Conservation (phyloP, 2,113 vertebrate genomes). For the Dendropsophus ebraccatus region DNA sequence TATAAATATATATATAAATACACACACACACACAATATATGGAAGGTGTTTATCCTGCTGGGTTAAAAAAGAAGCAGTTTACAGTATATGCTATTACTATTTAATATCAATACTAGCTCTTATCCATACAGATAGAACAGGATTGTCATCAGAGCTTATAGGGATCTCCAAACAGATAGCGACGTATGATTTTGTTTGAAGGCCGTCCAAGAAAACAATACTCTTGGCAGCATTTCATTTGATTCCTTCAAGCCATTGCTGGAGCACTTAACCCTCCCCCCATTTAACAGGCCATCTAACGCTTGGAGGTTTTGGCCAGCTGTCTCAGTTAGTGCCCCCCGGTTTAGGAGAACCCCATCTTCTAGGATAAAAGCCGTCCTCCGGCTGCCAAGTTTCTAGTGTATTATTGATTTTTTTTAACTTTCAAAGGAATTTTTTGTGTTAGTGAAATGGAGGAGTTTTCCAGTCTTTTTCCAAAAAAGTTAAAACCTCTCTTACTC, state of each 20-base stretch:
- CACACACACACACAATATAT: too few species aligned
- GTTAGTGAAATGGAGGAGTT: not conserved
- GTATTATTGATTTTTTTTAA: not conserved
- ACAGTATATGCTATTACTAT: not conserved
- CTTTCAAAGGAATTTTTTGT: not conserved
- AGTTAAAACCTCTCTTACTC: not conserved
- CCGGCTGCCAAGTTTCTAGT: not conserved
- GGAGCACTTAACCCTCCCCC: not conserved
- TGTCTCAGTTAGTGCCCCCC: slow-evolving; percentile 24
- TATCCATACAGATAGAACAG: not conserved
- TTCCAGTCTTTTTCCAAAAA: not conserved
- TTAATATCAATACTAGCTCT: not conserved
- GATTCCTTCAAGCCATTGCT: slow-evolving; percentile 37
- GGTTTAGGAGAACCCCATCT: not conserved
- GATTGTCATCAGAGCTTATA: not conserved
- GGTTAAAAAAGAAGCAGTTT: not conserved
- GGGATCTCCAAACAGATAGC: not conserved
- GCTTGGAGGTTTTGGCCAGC: not conserved
- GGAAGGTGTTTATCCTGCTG: not conserved
- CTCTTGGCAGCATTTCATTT: not conserved
- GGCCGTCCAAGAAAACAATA: slow-evolving; percentile 21
- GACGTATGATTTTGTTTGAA: slow-evolving; percentile 15
- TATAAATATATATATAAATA: too few species aligned
- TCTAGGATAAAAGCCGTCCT: not conserved
- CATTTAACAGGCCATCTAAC: slow-evolving; percentile 13